Conservation (phyloP, 2,888 invertebrate genomes). For the Apotomis turbidana region DNA sequence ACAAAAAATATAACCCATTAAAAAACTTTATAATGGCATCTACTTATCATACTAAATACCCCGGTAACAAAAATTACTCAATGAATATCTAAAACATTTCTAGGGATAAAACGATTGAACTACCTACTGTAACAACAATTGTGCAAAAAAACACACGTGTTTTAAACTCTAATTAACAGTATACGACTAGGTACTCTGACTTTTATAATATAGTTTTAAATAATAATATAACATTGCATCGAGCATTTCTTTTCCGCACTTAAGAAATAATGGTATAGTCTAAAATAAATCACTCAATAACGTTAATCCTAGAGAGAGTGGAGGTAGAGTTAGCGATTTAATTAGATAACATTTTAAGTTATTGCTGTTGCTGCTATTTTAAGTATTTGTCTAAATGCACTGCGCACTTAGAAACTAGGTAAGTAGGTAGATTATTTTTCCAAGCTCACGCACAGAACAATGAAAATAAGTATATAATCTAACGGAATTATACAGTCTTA, state of each 20-base stretch:
- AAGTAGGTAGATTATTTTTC: too few relatives aligned
- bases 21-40: not conserved
- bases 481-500: too few relatives aligned
- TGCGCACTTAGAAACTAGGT: too few relatives aligned
- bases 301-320: too few relatives aligned
- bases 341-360: too few relatives aligned
- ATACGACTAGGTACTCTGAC: conserved; percentile 1
- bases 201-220: conserved; percentile 2
- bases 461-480: too few relatives aligned
- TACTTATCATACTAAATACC: not conserved
- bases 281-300: not conserved
- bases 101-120: not conserved
- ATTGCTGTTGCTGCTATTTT: too few relatives aligned
- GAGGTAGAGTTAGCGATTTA: too few relatives aligned
- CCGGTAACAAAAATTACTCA: not conserved
- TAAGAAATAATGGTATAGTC: not conserved
- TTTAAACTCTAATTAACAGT: not conserved
- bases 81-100: conserved; percentile 5
- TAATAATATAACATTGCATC: not conserved
- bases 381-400: too few relatives aligned
- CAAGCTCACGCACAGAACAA: too few relatives aligned
- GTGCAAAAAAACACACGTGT: conserved; percentile 3
- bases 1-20: not conserved
- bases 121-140: conserved; percentile 5
- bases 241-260: not conserved